Percentiles rank a stretch among this genome's conserved stretches.
phyloP scores from a whole-genome alignment of 1,140 invertebrate genomes.

The Drosophila micromelanica region DNA sequence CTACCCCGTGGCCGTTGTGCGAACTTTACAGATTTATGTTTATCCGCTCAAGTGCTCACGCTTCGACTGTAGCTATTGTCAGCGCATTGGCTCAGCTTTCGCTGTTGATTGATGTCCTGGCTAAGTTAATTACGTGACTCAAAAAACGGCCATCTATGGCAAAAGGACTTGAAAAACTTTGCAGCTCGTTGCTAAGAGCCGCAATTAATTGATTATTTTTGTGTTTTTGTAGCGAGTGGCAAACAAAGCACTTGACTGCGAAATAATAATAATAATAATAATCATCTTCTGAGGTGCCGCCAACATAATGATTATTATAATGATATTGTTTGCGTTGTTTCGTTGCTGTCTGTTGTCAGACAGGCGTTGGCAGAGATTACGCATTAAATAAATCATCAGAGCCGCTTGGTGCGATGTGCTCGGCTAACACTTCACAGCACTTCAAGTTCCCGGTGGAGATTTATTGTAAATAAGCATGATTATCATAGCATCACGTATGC shows the following conservation, averaged over 20 bases:
- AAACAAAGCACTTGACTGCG: constrained; percentile 63
- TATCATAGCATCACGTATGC: constrained; percentile 80
- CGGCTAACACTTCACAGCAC: constrained; percentile 68
- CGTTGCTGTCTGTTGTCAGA: constrained; percentile 31
- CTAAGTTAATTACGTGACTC: constrained; percentile 79
- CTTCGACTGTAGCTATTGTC: constrained; percentile 7
- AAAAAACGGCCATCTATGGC: constrained; percentile 51
- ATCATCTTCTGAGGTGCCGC: constrained; percentile 71
- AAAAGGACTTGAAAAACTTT: constrained; percentile 62
- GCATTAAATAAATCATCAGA: constrained; percentile 80
- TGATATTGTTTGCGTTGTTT: constrained; percentile 32
- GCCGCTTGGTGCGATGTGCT: constrained; percentile 51
- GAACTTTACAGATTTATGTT: constrained; percentile 78
- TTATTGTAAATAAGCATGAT: constrained; percentile 82
- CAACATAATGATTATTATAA: constrained; percentile 76
- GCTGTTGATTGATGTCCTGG: constrained; percentile 71
- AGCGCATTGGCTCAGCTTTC: constrained; percentile 4
- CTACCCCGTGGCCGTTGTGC: constrained; percentile 23
- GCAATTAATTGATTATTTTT: constrained; percentile 77
- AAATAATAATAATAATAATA: constrained; percentile 52
- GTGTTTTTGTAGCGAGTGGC: constrained; percentile 30
- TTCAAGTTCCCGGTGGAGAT: constrained; percentile 58
- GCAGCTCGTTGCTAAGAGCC: constrained; percentile 43
- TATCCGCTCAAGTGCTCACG: constrained; percentile 65
- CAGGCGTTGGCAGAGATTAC: constrained; percentile 75